Base-by-base conservation (phyloP, 2,113 vertebrate genomes). In the Micronycteris hirsuta region DNA sequence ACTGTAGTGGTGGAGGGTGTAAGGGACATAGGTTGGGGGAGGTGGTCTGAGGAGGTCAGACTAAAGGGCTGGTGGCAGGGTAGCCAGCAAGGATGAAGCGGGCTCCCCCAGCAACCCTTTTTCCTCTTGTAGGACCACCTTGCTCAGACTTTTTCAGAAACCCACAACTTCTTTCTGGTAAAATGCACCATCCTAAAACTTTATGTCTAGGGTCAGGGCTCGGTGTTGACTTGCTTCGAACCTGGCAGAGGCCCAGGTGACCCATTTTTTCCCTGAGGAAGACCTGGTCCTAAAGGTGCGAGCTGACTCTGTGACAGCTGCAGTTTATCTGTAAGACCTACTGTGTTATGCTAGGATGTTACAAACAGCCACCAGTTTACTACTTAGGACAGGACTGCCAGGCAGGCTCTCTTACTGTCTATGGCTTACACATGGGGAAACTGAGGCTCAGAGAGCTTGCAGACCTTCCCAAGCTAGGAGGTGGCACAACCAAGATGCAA, bases 271-370 rank as follows among this genome's bases (percentile, higher is more conserved):
- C 14, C 0, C 26, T 0, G 65, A 82, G n/a, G 20, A 81, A n/a
- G 13, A n/a, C 28, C 67, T 5, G 11, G 31, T 77, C 41, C 8
- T 1, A 41, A 13, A 49, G 31, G 17, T 4, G 26, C 56, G 5
- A 12, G 19, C 45, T 12, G 63, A 41, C 33, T 31, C 31, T 15
- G 1, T 17, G n/a, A 16, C 19, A 54, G 61, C 82, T 58, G 26
- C 38, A 5, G 0, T 20, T 10, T 22, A 28, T n/a, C 7, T 13
- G 1, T 15, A 0, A 24, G 24, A 22, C 8, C 45, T 33, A 13
- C 22, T 0, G 31, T 7, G 36, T 10, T 6, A 20, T 45, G 31
- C 22, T 0, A 3, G 19, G 49, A 67, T 33, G 52, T 76, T 13
- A 22, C 10, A 41, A 20, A n/a, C 3, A 11, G 68, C 56, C 24